These are phyloP conservation scores for Epinephelus coioides DNA, from an alignment of 2,797 vertebrate species.

Conservation along the genomic window DNA sequence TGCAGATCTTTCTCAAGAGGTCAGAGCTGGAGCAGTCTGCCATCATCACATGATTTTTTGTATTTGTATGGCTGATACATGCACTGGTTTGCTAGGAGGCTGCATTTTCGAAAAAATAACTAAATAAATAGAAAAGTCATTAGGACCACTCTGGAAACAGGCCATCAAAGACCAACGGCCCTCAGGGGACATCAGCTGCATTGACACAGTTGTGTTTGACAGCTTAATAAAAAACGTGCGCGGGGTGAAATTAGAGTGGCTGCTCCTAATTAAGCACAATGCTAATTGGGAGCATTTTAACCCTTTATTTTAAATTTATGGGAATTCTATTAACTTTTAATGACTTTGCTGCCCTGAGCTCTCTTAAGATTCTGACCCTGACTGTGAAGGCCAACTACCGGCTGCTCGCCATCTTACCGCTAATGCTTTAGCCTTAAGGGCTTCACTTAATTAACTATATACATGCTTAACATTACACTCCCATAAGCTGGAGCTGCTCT, in stretches of 20 bases:
- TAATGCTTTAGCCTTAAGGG: not conserved
- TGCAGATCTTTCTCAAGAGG: not conserved
- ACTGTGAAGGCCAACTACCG: not conserved
- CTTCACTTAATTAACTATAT: not conserved
- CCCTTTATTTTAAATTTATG: slow-evolving; percentile 35
- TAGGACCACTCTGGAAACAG: not conserved
- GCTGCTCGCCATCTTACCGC: not conserved
- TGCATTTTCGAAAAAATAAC: not conserved
- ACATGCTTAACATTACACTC: not conserved
- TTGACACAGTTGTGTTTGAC: not conserved
- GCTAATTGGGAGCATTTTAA: slow-evolving; percentile 40
- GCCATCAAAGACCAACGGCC: not conserved
- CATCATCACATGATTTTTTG: too few species aligned
- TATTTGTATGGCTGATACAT: not conserved
- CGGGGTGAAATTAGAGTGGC: slow-evolving; percentile 10
- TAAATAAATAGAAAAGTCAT: not conserved
- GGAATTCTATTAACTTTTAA: slow-evolving; percentile 37
- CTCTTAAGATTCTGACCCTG: slow-evolving; percentile 11
- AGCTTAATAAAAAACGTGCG: not conserved
- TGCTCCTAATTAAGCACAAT: slow-evolving; percentile 14
- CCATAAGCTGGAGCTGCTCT: not conserved
- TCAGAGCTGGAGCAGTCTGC: not conserved
- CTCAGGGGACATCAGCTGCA: not conserved
- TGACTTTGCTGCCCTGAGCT: slow-evolving; percentile 1
- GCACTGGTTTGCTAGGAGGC: not conserved